phyloP scores from a whole-genome alignment of 2,797 vertebrate species.

The Esox masquinongy region DNA sequence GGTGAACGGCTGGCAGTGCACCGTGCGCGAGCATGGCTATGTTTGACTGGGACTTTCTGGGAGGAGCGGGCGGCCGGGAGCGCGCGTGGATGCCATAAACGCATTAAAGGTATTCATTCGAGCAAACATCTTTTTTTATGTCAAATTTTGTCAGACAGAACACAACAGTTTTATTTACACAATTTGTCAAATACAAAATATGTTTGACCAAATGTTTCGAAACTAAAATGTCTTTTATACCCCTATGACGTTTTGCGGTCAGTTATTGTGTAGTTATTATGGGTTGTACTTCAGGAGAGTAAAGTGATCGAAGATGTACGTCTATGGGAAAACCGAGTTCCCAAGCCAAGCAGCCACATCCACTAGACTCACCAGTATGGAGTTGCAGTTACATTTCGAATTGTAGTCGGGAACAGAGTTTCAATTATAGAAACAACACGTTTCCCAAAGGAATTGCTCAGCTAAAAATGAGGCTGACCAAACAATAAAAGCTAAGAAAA shows the following conservation, averaged over 20 bases:
- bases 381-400: background rate
- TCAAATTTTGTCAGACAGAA: too few species aligned
- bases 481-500: background rate
- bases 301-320: background rate
- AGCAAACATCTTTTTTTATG: too few species aligned
- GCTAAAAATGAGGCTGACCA: background rate
- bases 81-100: background rate
- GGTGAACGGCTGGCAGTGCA: background rate
- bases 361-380: background rate
- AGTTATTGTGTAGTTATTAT: background rate
- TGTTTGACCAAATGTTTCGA: too few species aligned
- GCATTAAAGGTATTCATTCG: background rate
- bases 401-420: background rate
- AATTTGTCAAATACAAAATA: too few species aligned
- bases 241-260: background rate
- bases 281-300: background rate
- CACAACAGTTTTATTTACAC: too few species aligned
- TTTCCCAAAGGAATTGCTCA: background rate
- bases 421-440: background rate
- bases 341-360: background rate
- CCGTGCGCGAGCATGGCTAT: conserved; percentile 42
- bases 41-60: conserved; percentile 24
- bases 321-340: background rate
- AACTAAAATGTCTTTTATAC: too few species aligned
- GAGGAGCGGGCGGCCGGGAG: conserved; percentile 42